Evolutionary conservation across 2,888 invertebrate species (phyloP).

Genomic region (Nymphalis polychloros): DNA sequence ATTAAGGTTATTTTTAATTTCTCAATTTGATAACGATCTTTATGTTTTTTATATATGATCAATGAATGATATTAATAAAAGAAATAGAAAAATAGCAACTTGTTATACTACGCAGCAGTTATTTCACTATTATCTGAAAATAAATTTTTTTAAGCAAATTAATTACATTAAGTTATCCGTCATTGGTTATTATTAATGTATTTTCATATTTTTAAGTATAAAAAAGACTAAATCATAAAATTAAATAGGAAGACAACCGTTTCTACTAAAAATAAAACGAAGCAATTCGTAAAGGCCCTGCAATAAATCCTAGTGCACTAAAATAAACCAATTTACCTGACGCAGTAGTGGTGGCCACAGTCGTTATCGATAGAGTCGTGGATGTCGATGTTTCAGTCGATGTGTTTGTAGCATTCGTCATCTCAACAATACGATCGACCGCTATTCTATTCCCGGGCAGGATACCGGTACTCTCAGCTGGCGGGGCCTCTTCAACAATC

Average conservation of each 20-base stretch:
- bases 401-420: slow-evolving; percentile 56
- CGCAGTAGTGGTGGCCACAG: slow-evolving; percentile 65
- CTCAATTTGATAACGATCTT: too few relatives aligned
- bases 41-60: too few relatives aligned
- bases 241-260: slow-evolving; percentile 3
- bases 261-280: neutral
- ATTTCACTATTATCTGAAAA: too few relatives aligned
- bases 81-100: too few relatives aligned
- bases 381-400: slow-evolving; percentile 52
- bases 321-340: slow-evolving; percentile 64
- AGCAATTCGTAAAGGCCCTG: neutral
- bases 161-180: too few relatives aligned
- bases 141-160: too few relatives aligned
- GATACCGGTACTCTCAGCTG: slow-evolving; percentile 54
- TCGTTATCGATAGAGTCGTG: slow-evolving; percentile 57
- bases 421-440: slow-evolving; percentile 71
- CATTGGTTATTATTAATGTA: too few relatives aligned
- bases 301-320: slow-evolving; percentile 23
- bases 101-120: too few relatives aligned
- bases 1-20: too few relatives aligned
- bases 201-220: too few relatives aligned
- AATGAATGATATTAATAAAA: too few relatives aligned
- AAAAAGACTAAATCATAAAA: neutral
- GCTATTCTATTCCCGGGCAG: slow-evolving; percentile 64
- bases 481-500: slow-evolving; percentile 42